Evolutionary conservation across 92 coral and sea anemone species (phyloP).

Genomic region (Epizoanthus fatuus): DNA sequence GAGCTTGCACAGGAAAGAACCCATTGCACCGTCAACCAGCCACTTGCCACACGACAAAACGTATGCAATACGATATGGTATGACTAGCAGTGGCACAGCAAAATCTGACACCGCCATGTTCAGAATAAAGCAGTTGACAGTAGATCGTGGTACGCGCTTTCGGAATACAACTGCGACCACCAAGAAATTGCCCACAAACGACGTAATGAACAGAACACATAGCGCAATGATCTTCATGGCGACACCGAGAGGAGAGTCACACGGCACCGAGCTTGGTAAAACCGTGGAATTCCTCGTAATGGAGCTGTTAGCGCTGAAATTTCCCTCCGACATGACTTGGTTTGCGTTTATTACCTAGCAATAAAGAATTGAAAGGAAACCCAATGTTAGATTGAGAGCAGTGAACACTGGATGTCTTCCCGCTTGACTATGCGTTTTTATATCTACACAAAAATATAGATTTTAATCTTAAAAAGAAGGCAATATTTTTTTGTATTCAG

Average conservation of each 20-base stretch:
- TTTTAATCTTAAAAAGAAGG: no score
- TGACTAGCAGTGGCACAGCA: neutral
- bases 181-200: constrained; percentile 2
- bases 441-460: no score
- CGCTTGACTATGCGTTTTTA: no score
- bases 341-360: neutral
- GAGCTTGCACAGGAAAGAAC: constrained; percentile 27
- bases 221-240: neutral
- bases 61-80: neutral
- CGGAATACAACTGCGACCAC: neutral
- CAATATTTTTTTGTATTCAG: no score
- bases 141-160: constrained; percentile 14
- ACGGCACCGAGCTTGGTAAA: neutral
- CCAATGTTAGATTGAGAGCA: neutral
- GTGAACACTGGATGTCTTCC: no score
- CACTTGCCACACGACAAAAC: constrained; percentile 17
- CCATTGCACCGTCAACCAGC: neutral
- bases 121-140: constrained; percentile 1
- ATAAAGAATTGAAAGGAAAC: neutral
- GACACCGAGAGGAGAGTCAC: neutral
- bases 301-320: neutral
- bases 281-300: neutral
- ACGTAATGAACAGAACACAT: neutral
- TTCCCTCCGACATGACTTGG: neutral
- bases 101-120: constrained; percentile 32